phyloP scores from a whole-genome alignment of 2,888 invertebrate genomes.

The Trachelus stipa region DNA sequence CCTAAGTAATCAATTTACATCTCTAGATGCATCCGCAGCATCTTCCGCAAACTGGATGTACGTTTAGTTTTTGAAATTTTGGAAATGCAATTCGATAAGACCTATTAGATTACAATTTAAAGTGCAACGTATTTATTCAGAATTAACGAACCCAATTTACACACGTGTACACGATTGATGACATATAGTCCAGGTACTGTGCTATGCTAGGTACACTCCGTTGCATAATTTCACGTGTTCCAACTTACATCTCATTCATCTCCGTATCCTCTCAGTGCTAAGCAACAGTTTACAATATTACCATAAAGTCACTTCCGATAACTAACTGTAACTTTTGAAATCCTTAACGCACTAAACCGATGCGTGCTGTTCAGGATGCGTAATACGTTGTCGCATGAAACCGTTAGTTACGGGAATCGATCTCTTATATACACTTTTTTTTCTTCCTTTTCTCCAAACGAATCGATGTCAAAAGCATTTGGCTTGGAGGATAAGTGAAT shows the following conservation, averaged over 20 bases:
- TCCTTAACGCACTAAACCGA: not conserved
- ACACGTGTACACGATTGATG: not conserved
- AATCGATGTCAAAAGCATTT: conserved; percentile 27
- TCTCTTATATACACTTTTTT: conserved; percentile 30
- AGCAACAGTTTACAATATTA: not conserved
- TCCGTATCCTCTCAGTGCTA: not conserved
- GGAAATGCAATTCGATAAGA: not conserved
- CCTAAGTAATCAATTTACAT: not conserved
- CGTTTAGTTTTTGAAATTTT: too few species aligned
- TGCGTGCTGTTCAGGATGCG: conserved; percentile 24
- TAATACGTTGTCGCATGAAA: conserved; percentile 27
- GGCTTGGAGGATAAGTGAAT: conserved; percentile 18
- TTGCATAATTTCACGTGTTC: not conserved
- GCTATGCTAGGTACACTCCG: not conserved
- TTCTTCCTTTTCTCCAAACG: conserved; percentile 11
- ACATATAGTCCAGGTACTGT: not conserved
- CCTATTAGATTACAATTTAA: not conserved
- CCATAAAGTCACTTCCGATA: not conserved
- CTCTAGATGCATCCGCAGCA: not conserved
- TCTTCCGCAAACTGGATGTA: not conserved
- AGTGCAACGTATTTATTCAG: not conserved
- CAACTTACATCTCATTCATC: not conserved
- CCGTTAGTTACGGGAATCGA: conserved; percentile 32
- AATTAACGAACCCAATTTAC: not conserved
- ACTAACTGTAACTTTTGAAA: not conserved